Conservation (phyloP, 2,888 invertebrate species). For the Polydrusus tereticollis region DNA sequence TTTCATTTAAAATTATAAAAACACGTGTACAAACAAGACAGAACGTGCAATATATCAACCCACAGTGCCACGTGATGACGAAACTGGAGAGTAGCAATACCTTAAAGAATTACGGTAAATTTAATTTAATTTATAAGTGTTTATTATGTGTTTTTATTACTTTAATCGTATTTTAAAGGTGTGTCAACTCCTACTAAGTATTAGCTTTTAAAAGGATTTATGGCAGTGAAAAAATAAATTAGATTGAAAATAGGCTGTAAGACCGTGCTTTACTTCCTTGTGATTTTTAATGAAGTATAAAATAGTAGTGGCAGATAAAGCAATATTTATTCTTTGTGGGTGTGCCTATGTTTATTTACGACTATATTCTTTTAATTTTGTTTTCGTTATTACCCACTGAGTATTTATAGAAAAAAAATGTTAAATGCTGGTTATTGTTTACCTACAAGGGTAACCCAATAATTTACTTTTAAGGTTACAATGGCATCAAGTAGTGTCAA, state of each 20-base stretch:
- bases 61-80: slow-evolving; percentile 26
- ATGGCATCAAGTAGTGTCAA: too few species aligned
- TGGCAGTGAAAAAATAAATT: slow-evolving; percentile 30
- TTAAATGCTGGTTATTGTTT: too few species aligned
- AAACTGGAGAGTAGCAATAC: slow-evolving; percentile 18
- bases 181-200: slow-evolving; percentile 39
- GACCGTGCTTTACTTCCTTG: slow-evolving; percentile 2
- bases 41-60: slow-evolving; percentile 24
- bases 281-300: slow-evolving; percentile 32
- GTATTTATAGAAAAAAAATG: too few species aligned
- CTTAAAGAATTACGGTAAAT: slow-evolving; percentile 30
- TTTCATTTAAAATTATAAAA: slow-evolving; percentile 21
- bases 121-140: slow-evolving; percentile 33
- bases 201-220: slow-evolving; percentile 32
- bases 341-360: background rate
- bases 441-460: too few species aligned
- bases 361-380: background rate
- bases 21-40: slow-evolving; percentile 29
- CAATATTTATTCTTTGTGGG: slow-evolving; percentile 7
- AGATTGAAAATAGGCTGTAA: slow-evolving; percentile 21
- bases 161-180: slow-evolving; percentile 37
- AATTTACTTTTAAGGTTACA: too few species aligned
- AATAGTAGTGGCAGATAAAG: slow-evolving; percentile 8
- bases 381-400: too few species aligned
- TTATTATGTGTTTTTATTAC: slow-evolving; percentile 32